Conservation (phyloP, 2,113 vertebrate genomes). For the Microcebus lehilahytsara region DNA sequence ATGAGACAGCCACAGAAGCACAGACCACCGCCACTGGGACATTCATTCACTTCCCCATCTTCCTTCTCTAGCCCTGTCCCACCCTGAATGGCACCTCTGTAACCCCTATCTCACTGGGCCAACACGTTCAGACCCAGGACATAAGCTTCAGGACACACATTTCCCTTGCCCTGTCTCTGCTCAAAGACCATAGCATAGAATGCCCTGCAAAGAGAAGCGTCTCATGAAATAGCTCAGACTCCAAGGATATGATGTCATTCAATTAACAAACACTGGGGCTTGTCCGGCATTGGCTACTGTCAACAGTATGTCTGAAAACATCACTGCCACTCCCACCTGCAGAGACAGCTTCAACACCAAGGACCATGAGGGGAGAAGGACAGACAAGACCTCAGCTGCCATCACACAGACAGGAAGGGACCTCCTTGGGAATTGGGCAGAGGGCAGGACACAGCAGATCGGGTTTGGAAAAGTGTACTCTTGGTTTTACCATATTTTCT, state of each 20-base stretch:
- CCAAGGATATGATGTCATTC: background rate
- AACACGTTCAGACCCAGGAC: too few species aligned
- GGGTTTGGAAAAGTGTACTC: background rate
- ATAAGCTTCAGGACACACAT: background rate
- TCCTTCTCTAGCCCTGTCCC: background rate
- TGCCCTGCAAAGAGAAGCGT: background rate
- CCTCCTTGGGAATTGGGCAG: background rate
- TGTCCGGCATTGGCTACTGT: background rate
- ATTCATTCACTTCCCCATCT: fast-evolving
- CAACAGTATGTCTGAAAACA: background rate
- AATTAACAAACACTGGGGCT: background rate
- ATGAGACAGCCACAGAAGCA: background rate
- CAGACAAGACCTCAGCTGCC: background rate
- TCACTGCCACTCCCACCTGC: background rate
- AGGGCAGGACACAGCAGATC: background rate
- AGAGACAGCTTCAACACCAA: background rate
- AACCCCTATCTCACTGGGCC: background rate
- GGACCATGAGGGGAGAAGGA: background rate
- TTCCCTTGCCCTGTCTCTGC: background rate
- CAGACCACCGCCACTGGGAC: background rate
- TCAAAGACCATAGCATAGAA: background rate
- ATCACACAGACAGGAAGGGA: background rate
- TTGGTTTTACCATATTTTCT: background rate
- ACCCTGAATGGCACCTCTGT: background rate
- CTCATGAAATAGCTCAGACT: background rate